These are phyloP conservation scores for Diprion similis DNA, from an alignment of 1,140 invertebrate genomes.

Conservation along the genomic window DNA sequence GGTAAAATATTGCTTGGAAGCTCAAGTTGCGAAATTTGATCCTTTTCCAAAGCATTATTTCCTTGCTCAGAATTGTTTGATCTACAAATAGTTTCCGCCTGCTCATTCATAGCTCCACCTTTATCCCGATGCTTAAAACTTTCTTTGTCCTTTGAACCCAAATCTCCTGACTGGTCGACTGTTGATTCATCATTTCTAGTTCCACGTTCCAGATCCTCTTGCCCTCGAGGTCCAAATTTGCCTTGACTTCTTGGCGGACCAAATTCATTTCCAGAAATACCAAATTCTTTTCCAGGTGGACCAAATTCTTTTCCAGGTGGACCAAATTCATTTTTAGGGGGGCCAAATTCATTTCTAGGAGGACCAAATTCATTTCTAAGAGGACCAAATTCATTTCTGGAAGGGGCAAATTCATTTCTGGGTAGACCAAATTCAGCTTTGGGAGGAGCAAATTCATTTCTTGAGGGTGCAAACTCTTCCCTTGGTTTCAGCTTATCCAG, in stretches of 20 bases:
- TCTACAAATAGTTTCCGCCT: not conserved
- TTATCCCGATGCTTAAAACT: not conserved
- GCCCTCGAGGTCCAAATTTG: constrained; percentile 26
- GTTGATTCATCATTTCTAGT: not conserved
- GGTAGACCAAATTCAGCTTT: too few species aligned
- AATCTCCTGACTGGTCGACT: not conserved
- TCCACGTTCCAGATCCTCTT: constrained; percentile 34
- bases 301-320: not conserved
- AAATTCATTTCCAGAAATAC: not conserved
- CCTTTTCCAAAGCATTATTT: constrained; percentile 1
- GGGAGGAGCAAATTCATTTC: too few species aligned
- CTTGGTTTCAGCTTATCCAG: not conserved
- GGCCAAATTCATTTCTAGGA: not conserved
- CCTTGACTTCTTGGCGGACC: constrained; percentile 25
- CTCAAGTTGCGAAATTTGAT: not conserved
- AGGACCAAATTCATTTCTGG: constrained; percentile 5
- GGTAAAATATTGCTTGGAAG: constrained; percentile 24
- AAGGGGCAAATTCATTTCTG: too few species aligned
- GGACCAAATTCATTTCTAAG: constrained; percentile 17
- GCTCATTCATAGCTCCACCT: not conserved
- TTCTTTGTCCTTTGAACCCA: not conserved
- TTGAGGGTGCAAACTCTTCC: not conserved
- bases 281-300: constrained; percentile 22
- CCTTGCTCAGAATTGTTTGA: not conserved
- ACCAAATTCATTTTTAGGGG: constrained; percentile 20